Evolutionary conservation across 1,140 invertebrate genomes (phyloP).

Genomic region (Cryptotermes secundus): DNA sequence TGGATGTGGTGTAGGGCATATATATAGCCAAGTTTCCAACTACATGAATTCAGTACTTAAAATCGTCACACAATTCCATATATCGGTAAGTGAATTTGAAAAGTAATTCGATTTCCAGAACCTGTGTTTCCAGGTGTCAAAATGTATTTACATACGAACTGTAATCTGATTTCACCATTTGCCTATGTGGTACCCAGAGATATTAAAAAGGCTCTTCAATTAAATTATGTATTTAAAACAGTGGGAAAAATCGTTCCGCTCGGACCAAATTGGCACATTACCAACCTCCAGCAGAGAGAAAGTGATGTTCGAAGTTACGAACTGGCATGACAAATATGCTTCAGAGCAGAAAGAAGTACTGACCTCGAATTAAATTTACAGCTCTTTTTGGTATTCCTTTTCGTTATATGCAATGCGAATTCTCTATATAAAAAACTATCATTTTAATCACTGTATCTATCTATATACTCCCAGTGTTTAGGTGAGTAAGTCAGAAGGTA

Average conservation of each 20-base stretch:
- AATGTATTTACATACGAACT: not conserved
- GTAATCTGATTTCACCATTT: not conserved
- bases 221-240: not conserved
- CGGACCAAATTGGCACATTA: not conserved
- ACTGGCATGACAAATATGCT: not conserved
- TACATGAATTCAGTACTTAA: too few relatives aligned
- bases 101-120: too few relatives aligned
- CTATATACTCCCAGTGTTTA: too few relatives aligned
- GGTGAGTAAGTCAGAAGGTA: too few relatives aligned
- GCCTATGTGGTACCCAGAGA: not conserved
- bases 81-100: too few relatives aligned
- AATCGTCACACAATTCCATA: too few relatives aligned
- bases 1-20: too few relatives aligned
- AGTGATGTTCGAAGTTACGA: not conserved
- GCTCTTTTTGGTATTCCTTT: not conserved
- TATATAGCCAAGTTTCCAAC: too few relatives aligned
- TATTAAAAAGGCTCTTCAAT: not conserved
- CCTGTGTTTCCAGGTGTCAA: too few relatives aligned
- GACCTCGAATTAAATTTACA: not conserved
- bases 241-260: not conserved
- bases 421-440: not conserved
- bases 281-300: not conserved
- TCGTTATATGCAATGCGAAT: not conserved
- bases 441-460: too few relatives aligned
- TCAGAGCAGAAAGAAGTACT: not conserved